Base-by-base conservation (phyloP, 2,797 vertebrate genomes). In the Chelonia mydas region DNA sequence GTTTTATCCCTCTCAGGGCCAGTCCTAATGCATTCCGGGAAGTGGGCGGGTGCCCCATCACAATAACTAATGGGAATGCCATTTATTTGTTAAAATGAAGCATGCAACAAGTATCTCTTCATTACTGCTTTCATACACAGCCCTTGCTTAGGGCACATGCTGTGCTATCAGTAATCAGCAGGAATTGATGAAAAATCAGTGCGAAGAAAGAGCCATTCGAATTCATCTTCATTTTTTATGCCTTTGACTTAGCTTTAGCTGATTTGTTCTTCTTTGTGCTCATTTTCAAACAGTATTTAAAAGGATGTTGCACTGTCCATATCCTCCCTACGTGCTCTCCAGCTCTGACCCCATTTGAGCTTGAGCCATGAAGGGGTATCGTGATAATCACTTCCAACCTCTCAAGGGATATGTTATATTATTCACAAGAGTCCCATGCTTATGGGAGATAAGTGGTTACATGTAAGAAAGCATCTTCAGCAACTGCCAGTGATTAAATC, bases 231-330 rank as follows among this genome's bases (percentile, higher is more conserved):
- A 0, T 45, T 9, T 50, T 91, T 37, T 47, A 3, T 78, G 47
- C 23, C 12, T 27, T 15, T 15, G 82, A 84, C 88, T 61, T 87
- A 51, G 33, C 45, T 78, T 95, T 77, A 59, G 16, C 54, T 33
- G 50, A 51, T 53, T 59, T 31, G 19, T 84, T 72, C 37, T 87
- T 82, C n/a, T 82, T 49, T 6, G 6, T 41, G 7, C 74, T 76
- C 28, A 4, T 81, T 84, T 92, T 90, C 68, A 95, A 86, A 90
- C 21, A 74, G 12, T 28, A 50, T 84, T 89, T 45, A 82, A 90
- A 53, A 92, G 49, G 21, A 74, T 45, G 0, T 2, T 31, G 25
- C 74, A 16, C 21, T 33, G 3, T 77, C 89, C 49, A 79, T 85
- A 21, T 49, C 55, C 21, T 91, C 88, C 83, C 49, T 72, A 8